A percentile compares a stretch with the other conserved stretches of the same genome.
Evolutionary conservation across 2,797 vertebrate genomes (phyloP).

Genomic region (Salarias fasciatus): DNA sequence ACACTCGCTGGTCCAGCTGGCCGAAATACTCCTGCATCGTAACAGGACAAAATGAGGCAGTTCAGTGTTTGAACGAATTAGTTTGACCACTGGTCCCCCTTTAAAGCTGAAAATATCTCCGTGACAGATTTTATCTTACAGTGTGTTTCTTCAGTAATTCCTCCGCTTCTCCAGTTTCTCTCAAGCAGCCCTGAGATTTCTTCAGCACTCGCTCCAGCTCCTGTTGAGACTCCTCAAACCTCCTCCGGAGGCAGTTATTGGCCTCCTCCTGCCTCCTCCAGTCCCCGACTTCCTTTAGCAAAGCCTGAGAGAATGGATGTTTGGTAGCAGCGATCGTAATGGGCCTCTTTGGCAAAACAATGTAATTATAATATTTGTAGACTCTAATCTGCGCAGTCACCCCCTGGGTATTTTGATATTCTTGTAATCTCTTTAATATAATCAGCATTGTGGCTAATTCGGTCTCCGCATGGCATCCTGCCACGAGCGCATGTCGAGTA

Average conservation of each 20-base stretch:
- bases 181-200: constrained; percentile 87
- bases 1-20: constrained; percentile 92
- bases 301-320: constrained; percentile 79
- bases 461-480: constrained; percentile 18
- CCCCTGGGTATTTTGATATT: constrained; percentile 46
- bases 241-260: constrained; percentile 94
- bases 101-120: not conserved
- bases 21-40: constrained; percentile 90
- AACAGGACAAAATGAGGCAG: not conserved
- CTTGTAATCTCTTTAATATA: constrained; percentile 58
- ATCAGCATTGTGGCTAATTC: constrained; percentile 32
- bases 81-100: not conserved
- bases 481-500: constrained; percentile 9
- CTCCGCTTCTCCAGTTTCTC: constrained; percentile 92
- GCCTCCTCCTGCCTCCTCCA: constrained; percentile 94
- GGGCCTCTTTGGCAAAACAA: constrained; percentile 35
- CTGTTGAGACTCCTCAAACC: constrained; percentile 94
- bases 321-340: constrained; percentile 20
- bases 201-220: constrained; percentile 94
- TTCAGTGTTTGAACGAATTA: too few species aligned
- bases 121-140: constrained; percentile 72
- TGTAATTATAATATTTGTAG: constrained; percentile 60
- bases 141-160: constrained; percentile 92
- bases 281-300: constrained; percentile 91
- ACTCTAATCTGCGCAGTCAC: constrained; percentile 39